Percentiles rank a stretch among this genome's conserved stretches.
Evolutionary conservation across 2,888 invertebrate genomes (phyloP).

Genomic region (Metalampra italica): DNA sequence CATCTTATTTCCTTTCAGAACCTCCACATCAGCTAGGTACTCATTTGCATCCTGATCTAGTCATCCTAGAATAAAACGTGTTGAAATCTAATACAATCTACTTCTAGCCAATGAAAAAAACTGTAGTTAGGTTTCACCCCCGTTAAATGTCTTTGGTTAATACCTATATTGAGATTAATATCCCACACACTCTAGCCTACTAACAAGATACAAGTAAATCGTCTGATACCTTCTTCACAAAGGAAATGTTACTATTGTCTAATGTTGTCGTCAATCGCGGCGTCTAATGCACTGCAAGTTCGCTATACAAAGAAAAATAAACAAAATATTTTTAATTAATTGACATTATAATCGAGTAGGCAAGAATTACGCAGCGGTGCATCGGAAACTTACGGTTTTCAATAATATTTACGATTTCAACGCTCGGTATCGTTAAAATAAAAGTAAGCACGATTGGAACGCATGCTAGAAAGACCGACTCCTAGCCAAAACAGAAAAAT

Average conservation of each 20-base stretch:
- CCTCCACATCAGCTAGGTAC: too few relatives aligned
- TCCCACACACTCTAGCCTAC: not conserved
- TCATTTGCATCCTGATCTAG: too few relatives aligned
- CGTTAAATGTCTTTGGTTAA: too few relatives aligned
- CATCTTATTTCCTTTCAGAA: too few relatives aligned
- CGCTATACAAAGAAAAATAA: conserved; percentile 37
- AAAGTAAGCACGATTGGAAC: too few relatives aligned
- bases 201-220: not conserved
- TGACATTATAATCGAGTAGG: not conserved
- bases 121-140: not conserved
- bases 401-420: too few relatives aligned
- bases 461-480: too few relatives aligned
- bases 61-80: not conserved
- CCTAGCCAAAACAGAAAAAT: too few relatives aligned
- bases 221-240: conserved; percentile 32
- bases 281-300: conserved; percentile 47
- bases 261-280: conserved; percentile 43
- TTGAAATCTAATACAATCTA: not conserved
- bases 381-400: too few relatives aligned
- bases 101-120: not conserved
- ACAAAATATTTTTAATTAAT: not conserved
- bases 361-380: not conserved
- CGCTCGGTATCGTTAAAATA: too few relatives aligned
- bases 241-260: conserved; percentile 30
- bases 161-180: not conserved